Conservation (phyloP, 2,797 vertebrate genomes). For the Kryptolebias ocellatus region DNA sequence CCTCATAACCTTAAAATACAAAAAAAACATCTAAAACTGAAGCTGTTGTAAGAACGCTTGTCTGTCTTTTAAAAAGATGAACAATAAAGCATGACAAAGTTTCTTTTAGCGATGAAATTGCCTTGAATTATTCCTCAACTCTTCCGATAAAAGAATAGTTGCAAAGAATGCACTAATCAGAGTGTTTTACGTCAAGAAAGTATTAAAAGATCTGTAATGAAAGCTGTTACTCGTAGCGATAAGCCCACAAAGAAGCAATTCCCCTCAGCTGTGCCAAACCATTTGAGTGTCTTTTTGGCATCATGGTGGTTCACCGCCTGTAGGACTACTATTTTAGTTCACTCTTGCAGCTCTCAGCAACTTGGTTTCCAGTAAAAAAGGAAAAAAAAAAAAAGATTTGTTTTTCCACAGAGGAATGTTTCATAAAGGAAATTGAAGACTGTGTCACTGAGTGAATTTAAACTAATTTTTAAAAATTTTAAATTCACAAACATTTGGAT, state of each 20-base stretch:
- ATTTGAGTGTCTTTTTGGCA: conserved; percentile 17
- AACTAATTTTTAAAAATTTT: too few relatives aligned
- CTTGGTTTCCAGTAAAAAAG: conserved; percentile 10
- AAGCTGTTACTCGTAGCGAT: conserved; percentile 8
- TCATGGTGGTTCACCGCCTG: conserved; percentile 13
- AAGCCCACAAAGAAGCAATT: conserved; percentile 17
- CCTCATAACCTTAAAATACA: conserved; percentile 37
- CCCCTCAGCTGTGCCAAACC: conserved; percentile 8
- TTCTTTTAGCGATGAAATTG: neutral
- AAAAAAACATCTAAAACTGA: conserved; percentile 5
- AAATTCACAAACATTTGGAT: too few relatives aligned
- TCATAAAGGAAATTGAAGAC: neutral
- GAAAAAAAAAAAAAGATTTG: neutral
- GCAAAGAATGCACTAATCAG: conserved; percentile 6
- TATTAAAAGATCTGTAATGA: conserved; percentile 6
- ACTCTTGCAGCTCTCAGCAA: conserved; percentile 1
- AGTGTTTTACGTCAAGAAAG: neutral
- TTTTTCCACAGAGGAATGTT: neutral
- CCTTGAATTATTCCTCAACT: neutral
- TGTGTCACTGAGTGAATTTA: too few relatives aligned
- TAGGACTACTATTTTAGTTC: conserved; percentile 18
- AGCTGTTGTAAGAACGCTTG: conserved; percentile 1
- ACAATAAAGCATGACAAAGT: neutral
- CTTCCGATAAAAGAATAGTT: neutral
- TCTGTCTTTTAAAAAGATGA: conserved; percentile 1